These are phyloP conservation scores for Nesidiocoris tenuis DNA, from an alignment of 2,888 invertebrate genomes.

Conservation along the genomic window DNA sequence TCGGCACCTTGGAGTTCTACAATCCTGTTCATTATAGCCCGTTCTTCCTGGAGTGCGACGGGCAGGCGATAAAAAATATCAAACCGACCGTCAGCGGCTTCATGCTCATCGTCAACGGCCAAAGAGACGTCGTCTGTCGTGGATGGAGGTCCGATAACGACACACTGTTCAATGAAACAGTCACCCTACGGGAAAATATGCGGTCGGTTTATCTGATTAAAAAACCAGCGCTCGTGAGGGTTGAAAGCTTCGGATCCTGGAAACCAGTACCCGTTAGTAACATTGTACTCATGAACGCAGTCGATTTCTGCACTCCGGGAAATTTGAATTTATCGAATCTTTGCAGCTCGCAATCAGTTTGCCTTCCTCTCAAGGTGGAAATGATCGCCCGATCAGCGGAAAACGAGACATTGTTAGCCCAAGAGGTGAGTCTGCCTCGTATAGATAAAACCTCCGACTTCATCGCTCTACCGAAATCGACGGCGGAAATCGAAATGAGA, in stretches of 20 bases:
- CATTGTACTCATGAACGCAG: not conserved
- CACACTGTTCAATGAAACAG: not conserved
- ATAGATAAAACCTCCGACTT: not conserved
- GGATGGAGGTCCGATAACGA: not conserved
- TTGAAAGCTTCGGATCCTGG: not conserved
- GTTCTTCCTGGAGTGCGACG: not conserved
- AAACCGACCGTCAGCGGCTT: not conserved
- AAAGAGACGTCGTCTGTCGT: not conserved
- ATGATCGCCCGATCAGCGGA: not conserved
- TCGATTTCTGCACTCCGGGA: not conserved
- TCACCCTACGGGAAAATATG: not conserved
- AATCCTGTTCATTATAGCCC: not conserved
- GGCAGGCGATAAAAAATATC: not conserved
- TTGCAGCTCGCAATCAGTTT: not conserved
- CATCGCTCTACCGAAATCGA: not conserved
- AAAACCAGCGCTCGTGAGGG: not conserved
- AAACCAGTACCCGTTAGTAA: not conserved
- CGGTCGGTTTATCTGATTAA: not conserved
- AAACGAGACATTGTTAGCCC: not conserved
- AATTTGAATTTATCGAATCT: not conserved
- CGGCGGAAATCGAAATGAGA: not conserved
- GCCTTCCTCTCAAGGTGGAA: not conserved
- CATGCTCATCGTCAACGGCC: not conserved
- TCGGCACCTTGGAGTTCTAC: not conserved
- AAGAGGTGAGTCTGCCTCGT: not conserved